Base-by-base conservation (phyloP, 2,113 vertebrate species). In the Tragelaphus strepsiceros region DNA sequence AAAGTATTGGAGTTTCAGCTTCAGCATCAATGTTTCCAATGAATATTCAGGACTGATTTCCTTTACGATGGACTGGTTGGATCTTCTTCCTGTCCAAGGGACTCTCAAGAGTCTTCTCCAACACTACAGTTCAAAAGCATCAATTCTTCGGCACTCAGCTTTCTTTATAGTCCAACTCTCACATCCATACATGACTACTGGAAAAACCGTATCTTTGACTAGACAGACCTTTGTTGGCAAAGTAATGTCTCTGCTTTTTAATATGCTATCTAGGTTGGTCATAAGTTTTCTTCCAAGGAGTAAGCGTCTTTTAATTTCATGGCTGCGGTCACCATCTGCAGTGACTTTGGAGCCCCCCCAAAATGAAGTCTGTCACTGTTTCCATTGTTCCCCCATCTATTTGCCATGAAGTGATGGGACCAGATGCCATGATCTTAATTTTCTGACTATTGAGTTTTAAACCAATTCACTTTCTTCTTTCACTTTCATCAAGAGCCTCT, bases 271-370 rank as follows among this genome's bases (percentile, higher is more conserved):
- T 35, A 71, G 4, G 17, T 71, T 71, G 64, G 9, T 71, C n/a
- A 71, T 71, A 71, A 21, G 32, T 35, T 35, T 35, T 5, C n/a
- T 71, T n/a, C 16, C 0, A 67, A 67, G 32, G 15, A 67, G 30
- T 7, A 64, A n/a, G 64, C n/a, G 4, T 71, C n/a, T 71, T 67
- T 67, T 71, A 71, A 71, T 71, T 71, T 71, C 64, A 35, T 71
- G 64, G 9, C 17, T 71, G 64, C 17, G 21, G 1, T 21, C 64
- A 67, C 64, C 32, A 67, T 35, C 17, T 35, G 32, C 8, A 67
- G 64, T 35, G 64, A 67, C 35, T 67, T 67, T 35, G 32, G 32
- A 64, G 17, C 32, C 8, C 17, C 1, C 1, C 0, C 0, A 67
- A 67, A 21, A 35, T 21, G 4, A 67, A 67, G 32, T 67, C 32